Evolutionary conservation across 2,888 invertebrate species (phyloP).

Genomic region (Thalpophila matura): DNA sequence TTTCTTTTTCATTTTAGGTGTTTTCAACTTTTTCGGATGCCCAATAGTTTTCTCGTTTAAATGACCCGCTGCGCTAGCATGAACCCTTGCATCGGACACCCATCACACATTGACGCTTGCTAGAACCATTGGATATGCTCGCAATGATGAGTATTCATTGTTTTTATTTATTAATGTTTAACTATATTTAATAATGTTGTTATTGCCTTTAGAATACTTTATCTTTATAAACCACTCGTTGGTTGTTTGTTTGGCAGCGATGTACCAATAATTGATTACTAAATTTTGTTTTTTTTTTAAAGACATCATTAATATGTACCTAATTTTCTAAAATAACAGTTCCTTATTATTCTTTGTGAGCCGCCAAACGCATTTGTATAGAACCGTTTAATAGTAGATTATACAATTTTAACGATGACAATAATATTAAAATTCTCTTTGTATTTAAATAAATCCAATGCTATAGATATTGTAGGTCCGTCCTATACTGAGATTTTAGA

Average conservation of each 20-base stretch:
- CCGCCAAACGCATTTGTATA: constrained; percentile 37
- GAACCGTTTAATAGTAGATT: constrained; percentile 15
- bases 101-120: constrained; percentile 83
- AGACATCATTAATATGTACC: constrained; percentile 29
- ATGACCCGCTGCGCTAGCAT: constrained; percentile 87
- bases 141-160: constrained; percentile 90
- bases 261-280: constrained; percentile 33
- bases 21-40: constrained; percentile 91
- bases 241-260: constrained; percentile 44
- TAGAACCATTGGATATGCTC: constrained; percentile 87
- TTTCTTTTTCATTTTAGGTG: constrained; percentile 91
- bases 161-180: constrained; percentile 82
- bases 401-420: constrained; percentile 56
- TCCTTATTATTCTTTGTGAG: constrained; percentile 30
- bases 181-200: constrained; percentile 66
- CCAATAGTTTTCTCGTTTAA: constrained; percentile 91
- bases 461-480: constrained; percentile 51
- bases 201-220: constrained; percentile 67
- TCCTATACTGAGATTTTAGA: constrained; percentile 48
- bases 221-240: constrained; percentile 49
- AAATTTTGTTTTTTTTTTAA: constrained; percentile 41
- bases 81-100: constrained; percentile 80
- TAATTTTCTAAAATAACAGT: constrained; percentile 8
- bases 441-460: constrained; percentile 34
- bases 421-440: constrained; percentile 53